These are phyloP conservation scores for Hypomecis atomaria DNA, from an alignment of 2,888 invertebrate genomes.

Conservation along the genomic window DNA sequence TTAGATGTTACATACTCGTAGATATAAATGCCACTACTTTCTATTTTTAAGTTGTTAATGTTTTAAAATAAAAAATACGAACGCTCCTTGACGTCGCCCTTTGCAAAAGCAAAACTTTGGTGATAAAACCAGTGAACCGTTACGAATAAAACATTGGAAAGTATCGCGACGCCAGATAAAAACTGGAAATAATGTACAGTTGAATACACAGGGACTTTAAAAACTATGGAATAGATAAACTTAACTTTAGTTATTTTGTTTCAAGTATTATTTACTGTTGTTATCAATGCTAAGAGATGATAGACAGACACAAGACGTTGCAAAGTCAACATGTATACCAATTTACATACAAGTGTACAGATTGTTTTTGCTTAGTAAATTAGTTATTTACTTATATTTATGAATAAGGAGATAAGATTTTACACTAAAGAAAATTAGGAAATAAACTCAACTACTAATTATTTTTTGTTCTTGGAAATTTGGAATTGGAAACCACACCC, in stretches of 20 bases:
- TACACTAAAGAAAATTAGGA: too few relatives aligned
- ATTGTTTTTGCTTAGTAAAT: too few relatives aligned
- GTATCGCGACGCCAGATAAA: conserved; percentile 55
- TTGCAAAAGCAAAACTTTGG: conserved; percentile 66
- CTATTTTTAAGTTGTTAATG: conserved; percentile 44
- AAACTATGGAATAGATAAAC: conserved; percentile 36
- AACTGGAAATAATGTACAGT: conserved; percentile 48
- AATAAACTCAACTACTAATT: too few relatives aligned
- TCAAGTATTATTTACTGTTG: conserved; percentile 11
- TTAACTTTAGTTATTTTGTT: conserved; percentile 18
- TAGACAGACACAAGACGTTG: too few relatives aligned
- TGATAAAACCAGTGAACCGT: conserved; percentile 77
- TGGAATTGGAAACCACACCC: too few relatives aligned
- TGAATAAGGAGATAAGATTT: too few relatives aligned
- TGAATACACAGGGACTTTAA: conserved; percentile 40
- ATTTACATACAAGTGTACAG: too few relatives aligned
- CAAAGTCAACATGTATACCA: too few relatives aligned
- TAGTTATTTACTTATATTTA: too few relatives aligned
- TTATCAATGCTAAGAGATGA: too few relatives aligned
- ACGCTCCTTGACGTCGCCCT: conserved; percentile 56
- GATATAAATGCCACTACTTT: background rate
- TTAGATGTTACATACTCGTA: too few relatives aligned
- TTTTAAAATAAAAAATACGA: conserved; percentile 47
- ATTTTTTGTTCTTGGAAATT: too few relatives aligned
- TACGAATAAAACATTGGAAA: conserved; percentile 75